These are phyloP conservation scores for Morus bassanus DNA, from an alignment of 2,797 vertebrate species.

Conservation along the genomic window DNA sequence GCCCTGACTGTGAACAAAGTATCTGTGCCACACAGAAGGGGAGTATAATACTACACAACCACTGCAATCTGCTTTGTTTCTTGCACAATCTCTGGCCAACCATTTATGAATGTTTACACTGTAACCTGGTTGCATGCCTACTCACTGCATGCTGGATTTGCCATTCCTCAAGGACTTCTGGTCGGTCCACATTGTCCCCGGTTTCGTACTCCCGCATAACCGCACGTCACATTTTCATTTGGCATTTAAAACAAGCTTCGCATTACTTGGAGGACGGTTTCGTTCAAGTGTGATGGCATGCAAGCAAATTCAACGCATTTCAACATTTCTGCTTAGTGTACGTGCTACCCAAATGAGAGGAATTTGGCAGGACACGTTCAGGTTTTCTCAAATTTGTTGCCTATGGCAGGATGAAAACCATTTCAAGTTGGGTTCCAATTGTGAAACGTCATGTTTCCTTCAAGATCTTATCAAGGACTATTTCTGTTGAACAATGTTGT, in stretches of 20 bases:
- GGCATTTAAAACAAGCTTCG: constrained; percentile 74
- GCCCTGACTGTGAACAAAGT: neutral
- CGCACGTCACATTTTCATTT: constrained; percentile 70
- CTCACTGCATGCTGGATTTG: constrained; percentile 47
- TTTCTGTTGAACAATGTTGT: neutral
- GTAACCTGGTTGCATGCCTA: constrained; percentile 28
- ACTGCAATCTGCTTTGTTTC: neutral
- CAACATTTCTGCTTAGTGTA: constrained; percentile 82
- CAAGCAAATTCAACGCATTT: constrained; percentile 79
- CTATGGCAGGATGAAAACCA: constrained; percentile 7
- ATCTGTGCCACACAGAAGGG: neutral
- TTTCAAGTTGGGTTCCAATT: constrained; percentile 23
- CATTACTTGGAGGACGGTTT: constrained; percentile 67
- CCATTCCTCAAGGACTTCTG: constrained; percentile 30
- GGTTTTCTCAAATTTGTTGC: constrained; percentile 11
- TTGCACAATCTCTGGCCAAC: neutral
- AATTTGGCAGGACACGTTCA: constrained; percentile 20
- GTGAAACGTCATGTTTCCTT: neutral
- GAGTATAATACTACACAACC: neutral
- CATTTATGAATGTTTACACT: constrained; percentile 42
- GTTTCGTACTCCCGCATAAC: constrained; percentile 55
- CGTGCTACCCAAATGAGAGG: constrained; percentile 17
- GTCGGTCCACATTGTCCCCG: constrained; percentile 12
- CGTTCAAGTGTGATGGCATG: constrained; percentile 74
- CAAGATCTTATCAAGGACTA: neutral